Base-by-base conservation (phyloP, 2,888 invertebrate species). In the Drosophila koepferae region DNA sequence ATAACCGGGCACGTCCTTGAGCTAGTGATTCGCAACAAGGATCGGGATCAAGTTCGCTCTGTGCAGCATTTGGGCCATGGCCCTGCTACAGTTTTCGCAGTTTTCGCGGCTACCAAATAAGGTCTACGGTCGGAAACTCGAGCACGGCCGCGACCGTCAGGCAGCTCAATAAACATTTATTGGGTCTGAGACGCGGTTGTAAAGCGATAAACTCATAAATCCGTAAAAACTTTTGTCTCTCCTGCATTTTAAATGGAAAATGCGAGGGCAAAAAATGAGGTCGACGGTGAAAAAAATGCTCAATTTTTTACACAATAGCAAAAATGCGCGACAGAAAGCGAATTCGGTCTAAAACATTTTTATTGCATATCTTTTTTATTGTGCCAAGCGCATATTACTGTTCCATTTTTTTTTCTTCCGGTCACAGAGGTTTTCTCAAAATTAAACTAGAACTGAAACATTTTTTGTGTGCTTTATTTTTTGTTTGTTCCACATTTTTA, bases 131-230 rank as follows among this genome's bases (percentile, higher is more conserved):
- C 61, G 72, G 58, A 77, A 89, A 89, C 82, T 84, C 86, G 89
- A 82, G 87, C 90, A 88, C 59, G 41, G 61, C 48, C 63, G 31
- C 43, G 63, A 23, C 64, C 48, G 55, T 46, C 79, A 58, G 74
- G 69, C 70, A 71, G 58, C 82, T 70, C 79, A 82, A 89, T 86
- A 89, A 90, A 89, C n/a, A 70, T 82, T 87, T 89, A 80, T 82
- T 81, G 61, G 72, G 74, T 62, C 61, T 51, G 44, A 68, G 82
- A 71, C 71, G 48, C 20, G 23, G 84, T 77, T 74, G 63, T 89
- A 90, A 88, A 90, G 67, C 85, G 86, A 84, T 90, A 90, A 88
- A 90, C 71, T 78, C 87, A 86, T 82, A 90, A 90, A 89, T 77
- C 72, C 75, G 77, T 74, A 81, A 84, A 81, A 81, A 81, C 72